phyloP scores from a whole-genome alignment of 2,113 vertebrate species.

The Procapra przewalskii region DNA sequence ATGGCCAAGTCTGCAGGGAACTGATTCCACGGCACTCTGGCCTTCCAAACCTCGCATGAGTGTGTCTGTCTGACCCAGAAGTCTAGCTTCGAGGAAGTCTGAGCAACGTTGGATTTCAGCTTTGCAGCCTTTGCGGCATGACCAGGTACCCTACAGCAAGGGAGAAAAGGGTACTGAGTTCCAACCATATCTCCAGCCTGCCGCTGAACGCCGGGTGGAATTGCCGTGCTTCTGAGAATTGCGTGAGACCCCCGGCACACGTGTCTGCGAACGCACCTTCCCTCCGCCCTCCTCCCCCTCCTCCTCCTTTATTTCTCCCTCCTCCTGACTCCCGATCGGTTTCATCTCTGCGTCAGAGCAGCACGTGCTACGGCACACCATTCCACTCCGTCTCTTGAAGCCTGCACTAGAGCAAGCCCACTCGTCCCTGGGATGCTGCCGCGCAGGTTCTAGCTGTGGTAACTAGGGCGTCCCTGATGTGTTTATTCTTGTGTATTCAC shows the following conservation, averaged over 20 bases:
- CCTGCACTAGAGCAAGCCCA: fast-evolving
- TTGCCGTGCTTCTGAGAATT: fast-evolving
- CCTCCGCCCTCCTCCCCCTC: background rate
- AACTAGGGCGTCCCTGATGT: fast-evolving
- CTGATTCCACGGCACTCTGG: fast-evolving
- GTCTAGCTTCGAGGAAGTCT: background rate
- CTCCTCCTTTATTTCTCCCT: fast-evolving
- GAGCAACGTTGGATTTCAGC: fast-evolving
- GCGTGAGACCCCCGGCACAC: fast-evolving
- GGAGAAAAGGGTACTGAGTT: background rate
- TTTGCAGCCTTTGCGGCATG: background rate
- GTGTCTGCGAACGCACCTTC: fast-evolving
- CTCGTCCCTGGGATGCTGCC: fast-evolving
- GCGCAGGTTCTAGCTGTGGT: fast-evolving
- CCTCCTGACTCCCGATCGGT: fast-evolving
- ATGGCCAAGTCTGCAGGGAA: background rate
- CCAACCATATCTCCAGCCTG: fast-evolving
- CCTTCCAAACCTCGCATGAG: fast-evolving
- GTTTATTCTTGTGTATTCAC: background rate
- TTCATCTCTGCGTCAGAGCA: fast-evolving
- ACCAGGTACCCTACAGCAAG: fast-evolving
- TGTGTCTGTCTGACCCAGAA: fast-evolving
- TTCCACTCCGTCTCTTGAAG: fast-evolving
- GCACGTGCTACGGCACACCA: fast-evolving
- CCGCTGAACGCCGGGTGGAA: background rate